Conservation (phyloP, 2,797 vertebrate genomes). For the Sebastiscus albofasciatus region DNA sequence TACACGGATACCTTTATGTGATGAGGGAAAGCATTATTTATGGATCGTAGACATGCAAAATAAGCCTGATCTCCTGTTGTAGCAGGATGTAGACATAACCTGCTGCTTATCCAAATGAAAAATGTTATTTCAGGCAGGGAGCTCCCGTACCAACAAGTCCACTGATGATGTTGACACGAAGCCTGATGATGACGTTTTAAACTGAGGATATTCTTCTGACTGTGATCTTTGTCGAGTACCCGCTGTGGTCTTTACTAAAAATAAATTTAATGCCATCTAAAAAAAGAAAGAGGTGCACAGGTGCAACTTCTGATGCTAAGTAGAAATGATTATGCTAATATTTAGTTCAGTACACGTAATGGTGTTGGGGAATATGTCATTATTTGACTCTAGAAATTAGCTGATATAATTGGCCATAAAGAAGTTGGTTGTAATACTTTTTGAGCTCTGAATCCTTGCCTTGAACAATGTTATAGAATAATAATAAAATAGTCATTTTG, state of each 20-base stretch:
- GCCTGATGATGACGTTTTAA: neutral
- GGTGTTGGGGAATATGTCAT: neutral
- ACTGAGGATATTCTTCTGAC: neutral
- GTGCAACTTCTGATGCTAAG: slow-evolving; percentile 3
- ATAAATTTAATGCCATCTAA: neutral
- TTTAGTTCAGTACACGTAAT: neutral
- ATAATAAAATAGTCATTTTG: neutral
- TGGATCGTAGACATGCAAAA: slow-evolving; percentile 44
- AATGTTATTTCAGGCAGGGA: slow-evolving; percentile 15
- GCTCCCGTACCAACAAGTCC: slow-evolving; percentile 23
- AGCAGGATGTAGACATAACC: slow-evolving; percentile 20
- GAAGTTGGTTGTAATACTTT: neutral
- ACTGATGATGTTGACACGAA: slow-evolving; percentile 6
- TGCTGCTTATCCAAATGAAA: slow-evolving; percentile 8
- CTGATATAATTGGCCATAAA: neutral
- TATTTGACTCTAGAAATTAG: neutral
- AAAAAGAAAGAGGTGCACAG: slow-evolving; percentile 9
- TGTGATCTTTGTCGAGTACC: neutral
- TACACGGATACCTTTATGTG: slow-evolving; percentile 11
- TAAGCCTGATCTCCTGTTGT: slow-evolving; percentile 23
- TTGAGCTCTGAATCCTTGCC: neutral
- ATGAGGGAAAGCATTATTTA: slow-evolving; percentile 29
- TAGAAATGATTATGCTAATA: neutral
- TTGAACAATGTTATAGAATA: neutral
- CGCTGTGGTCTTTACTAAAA: slow-evolving; percentile 29